Percentiles rank a stretch among this genome's conserved stretches.
Evolutionary conservation across 1,140 invertebrate genomes (phyloP).

Genomic region (Cotesia chilonis): DNA sequence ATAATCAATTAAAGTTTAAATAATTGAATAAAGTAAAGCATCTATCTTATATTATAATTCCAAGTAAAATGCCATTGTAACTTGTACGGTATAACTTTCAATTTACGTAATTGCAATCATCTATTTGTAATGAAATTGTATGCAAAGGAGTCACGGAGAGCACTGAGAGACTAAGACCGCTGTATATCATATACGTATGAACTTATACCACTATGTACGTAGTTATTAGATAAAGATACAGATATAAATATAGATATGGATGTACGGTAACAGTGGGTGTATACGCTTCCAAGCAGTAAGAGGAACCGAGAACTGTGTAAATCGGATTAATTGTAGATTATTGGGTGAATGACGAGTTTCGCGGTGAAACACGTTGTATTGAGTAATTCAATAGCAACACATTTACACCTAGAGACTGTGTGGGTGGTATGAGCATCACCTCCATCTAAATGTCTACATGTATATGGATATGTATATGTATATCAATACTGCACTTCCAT

Average conservation of each 20-base stretch:
- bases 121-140: constrained; percentile 36
- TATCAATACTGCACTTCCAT: too few relatives aligned
- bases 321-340: constrained; percentile 40
- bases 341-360: constrained; percentile 32
- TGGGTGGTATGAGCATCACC: background rate
- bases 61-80: constrained; percentile 19
- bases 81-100: constrained; percentile 31
- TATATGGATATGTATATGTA: too few relatives aligned
- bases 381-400: constrained; percentile 36
- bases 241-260: background rate
- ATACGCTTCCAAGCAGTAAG: constrained; percentile 2
- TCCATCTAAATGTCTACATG: too few relatives aligned
- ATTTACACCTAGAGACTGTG: constrained; percentile 20
- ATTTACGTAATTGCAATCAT: constrained; percentile 32
- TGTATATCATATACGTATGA: background rate
- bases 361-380: constrained; percentile 32
- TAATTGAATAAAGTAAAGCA: background rate
- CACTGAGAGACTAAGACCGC: background rate
- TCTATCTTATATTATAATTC: background rate
- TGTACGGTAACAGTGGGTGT: constrained; percentile 4
- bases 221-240: too few relatives aligned
- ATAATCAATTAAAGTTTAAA: background rate
- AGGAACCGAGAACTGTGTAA: constrained; percentile 22
- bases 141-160: constrained; percentile 30
- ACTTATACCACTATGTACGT: too few relatives aligned